Percentiles rank a stretch among this genome's conserved stretches.
These are phyloP conservation scores for Solenopsis fugax DNA, from an alignment of 1,140 invertebrate genomes.

Conservation along the genomic window DNA sequence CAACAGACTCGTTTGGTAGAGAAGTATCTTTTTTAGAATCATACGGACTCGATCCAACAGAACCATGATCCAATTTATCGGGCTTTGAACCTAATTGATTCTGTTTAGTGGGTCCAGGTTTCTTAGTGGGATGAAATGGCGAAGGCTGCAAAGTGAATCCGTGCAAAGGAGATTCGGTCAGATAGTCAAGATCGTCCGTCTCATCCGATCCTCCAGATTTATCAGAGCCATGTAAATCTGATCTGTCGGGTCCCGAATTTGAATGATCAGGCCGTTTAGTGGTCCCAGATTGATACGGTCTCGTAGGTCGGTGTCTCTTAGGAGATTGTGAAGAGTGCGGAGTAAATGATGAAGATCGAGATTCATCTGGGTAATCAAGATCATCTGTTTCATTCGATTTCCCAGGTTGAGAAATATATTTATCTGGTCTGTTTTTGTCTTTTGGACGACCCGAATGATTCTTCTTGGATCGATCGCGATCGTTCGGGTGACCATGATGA, in stretches of 20 bases:
- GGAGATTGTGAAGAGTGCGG: not conserved
- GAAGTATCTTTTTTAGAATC: not conserved
- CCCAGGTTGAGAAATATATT: not conserved
- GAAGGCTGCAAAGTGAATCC: not conserved
- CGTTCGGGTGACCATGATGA: not conserved
- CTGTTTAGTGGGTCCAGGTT: not conserved
- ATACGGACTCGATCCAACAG: too few relatives aligned
- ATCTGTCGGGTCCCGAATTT: not conserved
- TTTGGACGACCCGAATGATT: not conserved
- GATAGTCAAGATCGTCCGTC: not conserved
- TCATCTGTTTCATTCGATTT: conserved; percentile 1
- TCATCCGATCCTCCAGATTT: not conserved
- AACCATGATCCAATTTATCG: not conserved
- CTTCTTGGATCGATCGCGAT: not conserved
- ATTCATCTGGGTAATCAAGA: not conserved
- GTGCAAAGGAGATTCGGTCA: not conserved
- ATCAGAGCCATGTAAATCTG: not conserved
- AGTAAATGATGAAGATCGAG: not conserved
- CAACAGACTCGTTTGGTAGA: not conserved
- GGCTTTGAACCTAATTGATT: not conserved
- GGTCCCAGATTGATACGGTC: not conserved
- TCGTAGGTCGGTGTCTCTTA: not conserved
- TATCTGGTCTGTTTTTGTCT: not conserved
- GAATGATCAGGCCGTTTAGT: not conserved
- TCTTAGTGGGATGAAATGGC: not conserved